A percentile compares a stretch with the other conserved stretches of the same genome.
phyloP scores from a whole-genome alignment of 2,797 vertebrate genomes.

The Cyclopterus lumpus region DNA sequence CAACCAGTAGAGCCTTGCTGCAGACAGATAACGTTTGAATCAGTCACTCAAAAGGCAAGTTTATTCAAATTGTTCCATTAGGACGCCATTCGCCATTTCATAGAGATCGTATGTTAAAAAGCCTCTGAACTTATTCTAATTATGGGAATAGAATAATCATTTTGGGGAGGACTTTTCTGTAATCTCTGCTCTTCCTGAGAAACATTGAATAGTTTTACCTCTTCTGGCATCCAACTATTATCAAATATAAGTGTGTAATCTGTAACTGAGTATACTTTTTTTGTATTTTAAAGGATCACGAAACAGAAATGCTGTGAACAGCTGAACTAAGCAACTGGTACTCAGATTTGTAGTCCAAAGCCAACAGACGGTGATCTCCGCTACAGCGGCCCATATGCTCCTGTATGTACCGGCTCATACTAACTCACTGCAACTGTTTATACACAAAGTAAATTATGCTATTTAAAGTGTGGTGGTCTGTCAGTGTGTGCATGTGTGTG shows the following conservation, averaged over 20 bases:
- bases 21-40: neutral
- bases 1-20: slow-evolving; percentile 94
- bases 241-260: neutral
- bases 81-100: neutral
- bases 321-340: neutral
- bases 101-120: neutral
- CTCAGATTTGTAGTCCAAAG: neutral
- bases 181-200: neutral
- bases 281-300: neutral
- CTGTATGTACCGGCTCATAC: neutral
- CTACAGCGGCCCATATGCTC: neutral
- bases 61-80: neutral
- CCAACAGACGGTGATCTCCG: neutral
- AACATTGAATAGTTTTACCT: neutral
- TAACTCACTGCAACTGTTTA: slow-evolving; percentile 6
- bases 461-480: slow-evolving; percentile 2
- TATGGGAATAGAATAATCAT: neutral
- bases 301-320: neutral
- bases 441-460: slow-evolving; percentile 11
- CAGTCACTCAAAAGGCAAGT: neutral
- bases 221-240: neutral
- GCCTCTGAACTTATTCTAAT: neutral
- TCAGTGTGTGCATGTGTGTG: slow-evolving; percentile 1
- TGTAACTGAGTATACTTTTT: neutral
- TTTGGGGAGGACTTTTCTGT: neutral